These are phyloP conservation scores for Hemibagrus wyckioides DNA, from an alignment of 2,113 vertebrate species.

Conservation along the genomic window DNA sequence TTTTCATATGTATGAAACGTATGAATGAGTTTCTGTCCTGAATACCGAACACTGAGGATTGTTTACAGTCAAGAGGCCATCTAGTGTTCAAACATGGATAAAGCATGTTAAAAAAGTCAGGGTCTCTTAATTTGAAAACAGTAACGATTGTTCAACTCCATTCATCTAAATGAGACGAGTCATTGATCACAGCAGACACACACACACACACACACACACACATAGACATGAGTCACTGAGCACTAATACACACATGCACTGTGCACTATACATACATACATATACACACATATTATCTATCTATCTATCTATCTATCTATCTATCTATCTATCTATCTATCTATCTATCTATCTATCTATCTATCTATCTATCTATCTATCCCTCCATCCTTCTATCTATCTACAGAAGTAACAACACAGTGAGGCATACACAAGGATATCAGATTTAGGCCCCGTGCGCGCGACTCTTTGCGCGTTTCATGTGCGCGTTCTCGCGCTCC, in stretches of 20 bases:
- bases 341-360: too few relatives aligned
- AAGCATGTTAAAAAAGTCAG: neutral
- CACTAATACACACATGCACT: neutral
- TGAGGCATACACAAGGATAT: neutral
- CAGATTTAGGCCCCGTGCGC: neutral
- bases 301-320: too few relatives aligned
- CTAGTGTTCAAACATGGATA: constrained; percentile 38
- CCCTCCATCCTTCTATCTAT: too few relatives aligned
- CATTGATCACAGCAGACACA: neutral
- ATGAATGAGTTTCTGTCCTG: neutral
- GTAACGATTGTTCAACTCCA: neutral
- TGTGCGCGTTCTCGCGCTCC: neutral
- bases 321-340: too few relatives aligned
- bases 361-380: too few relatives aligned
- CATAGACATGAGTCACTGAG: too few relatives aligned
- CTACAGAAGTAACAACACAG: too few relatives aligned
- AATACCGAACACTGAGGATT: neutral
- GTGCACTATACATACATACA: too few relatives aligned
- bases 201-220: neutral
- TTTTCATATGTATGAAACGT: too few relatives aligned
- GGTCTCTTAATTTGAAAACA: constrained; percentile 41
- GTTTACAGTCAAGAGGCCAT: constrained; percentile 8
- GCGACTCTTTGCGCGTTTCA: too few relatives aligned
- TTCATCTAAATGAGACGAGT: neutral
- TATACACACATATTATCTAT: too few relatives aligned